Evolutionary conservation across 2,113 vertebrate species (phyloP), one percentile per base, ranked within the genome.

Genomic region (Solenodon paradoxus): DNA sequence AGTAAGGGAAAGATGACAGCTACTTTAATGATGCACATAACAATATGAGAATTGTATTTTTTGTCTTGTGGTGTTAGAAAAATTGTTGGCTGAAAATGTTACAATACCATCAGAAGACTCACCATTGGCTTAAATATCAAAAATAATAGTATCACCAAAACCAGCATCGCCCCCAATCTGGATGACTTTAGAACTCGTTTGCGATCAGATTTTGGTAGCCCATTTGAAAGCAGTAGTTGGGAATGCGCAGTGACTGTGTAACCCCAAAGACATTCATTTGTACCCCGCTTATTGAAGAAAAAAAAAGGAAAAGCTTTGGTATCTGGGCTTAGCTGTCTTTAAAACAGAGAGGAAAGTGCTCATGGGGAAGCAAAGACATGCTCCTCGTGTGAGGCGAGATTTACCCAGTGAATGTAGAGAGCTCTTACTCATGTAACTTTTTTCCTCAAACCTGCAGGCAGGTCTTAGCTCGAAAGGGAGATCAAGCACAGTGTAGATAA

Each of bases 11-110:
- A 86, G 85, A 87, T 88, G 81, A 88, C 80, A 89, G 17, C 30
- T 92, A 95, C 93, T 49, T 40, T 95, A 97, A 55, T 28, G 57
- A 88, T 86, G 95, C 82, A 92, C 51, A 86, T 81, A 88, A 96
- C 79, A 90, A 5, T 92, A 78, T 86, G 61, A 90, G 90, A 89
- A 64, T 64, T 90, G 49, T 84, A 57, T 84, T 94, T 85, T 61
- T 90, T 68, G 68, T 64, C 51, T n/a, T 87, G 47, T 80, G 12
- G 35, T 88, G 35, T 82, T 88, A 68, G 55, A 55, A 82, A 94
- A 95, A 88, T 78, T 45, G 13, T 63, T 93, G 57, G 20, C 89
- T 96, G 40, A 66, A 74, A 66, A 45, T 38, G 32, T 84, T 85
- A 24, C 40, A 87, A 12, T 47, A 16, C 38, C 69, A 82, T 63